phyloP scores from a whole-genome alignment of 2,113 vertebrate species.

The Aleadryas rufinucha region DNA sequence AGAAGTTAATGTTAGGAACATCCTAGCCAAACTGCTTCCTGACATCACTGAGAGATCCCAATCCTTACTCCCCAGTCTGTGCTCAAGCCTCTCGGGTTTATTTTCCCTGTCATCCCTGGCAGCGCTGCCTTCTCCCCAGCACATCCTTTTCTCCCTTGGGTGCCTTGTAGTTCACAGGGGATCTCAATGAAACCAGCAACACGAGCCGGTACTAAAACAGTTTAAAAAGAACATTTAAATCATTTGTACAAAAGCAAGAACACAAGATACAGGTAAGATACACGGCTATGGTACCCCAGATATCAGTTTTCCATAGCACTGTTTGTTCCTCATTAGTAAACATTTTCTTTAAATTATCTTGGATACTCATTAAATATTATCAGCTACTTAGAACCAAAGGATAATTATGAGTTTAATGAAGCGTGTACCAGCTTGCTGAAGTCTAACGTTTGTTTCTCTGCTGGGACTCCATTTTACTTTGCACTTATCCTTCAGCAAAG shows the following conservation, averaged over 20 bases:
- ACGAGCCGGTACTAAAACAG: not conserved
- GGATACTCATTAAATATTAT: slow-evolving; percentile 99
- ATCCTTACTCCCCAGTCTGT: not conserved
- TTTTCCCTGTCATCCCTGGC: not conserved
- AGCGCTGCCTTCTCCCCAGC: rapidly evolving
- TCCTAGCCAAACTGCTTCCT: not conserved
- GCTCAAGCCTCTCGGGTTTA: not conserved
- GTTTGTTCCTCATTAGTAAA: slow-evolving; percentile 86
- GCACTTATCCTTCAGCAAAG: slow-evolving; percentile 98
- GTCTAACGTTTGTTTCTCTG: slow-evolving; percentile 90
- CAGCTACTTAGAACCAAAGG: slow-evolving; percentile 98
- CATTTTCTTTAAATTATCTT: slow-evolving; percentile 87
- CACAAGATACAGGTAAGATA: slow-evolving; percentile 74
- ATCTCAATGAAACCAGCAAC: not conserved
- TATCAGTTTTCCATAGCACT: slow-evolving; percentile 76
- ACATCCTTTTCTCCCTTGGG: not conserved
- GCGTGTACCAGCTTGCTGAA: slow-evolving; percentile 89
- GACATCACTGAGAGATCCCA: not conserved
- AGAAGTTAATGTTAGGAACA: not conserved
- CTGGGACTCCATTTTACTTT: slow-evolving; percentile 97
- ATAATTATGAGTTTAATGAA: slow-evolving; percentile 99
- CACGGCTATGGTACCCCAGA: slow-evolving; percentile 73
- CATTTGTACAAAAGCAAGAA: slow-evolving; percentile 8
- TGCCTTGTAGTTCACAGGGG: not conserved
- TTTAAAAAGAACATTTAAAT: not conserved